These are phyloP conservation scores for Eledona agricola DNA, from an alignment of 2,888 invertebrate species.

Conservation along the genomic window DNA sequence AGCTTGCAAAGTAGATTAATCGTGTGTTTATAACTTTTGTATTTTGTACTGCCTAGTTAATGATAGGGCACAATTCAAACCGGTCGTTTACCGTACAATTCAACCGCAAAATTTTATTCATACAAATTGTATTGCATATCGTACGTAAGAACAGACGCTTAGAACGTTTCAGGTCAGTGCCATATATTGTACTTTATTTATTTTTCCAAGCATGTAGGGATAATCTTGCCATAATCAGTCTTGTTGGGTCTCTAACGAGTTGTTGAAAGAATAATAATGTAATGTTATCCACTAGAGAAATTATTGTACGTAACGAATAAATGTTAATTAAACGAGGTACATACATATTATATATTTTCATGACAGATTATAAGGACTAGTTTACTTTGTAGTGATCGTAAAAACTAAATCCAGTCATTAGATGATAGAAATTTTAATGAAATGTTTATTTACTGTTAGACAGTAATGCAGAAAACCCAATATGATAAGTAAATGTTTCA, in stretches of 20 bases:
- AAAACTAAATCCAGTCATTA: conserved; percentile 36
- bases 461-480: conserved; percentile 28
- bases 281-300: conserved; percentile 42
- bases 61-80: conserved; percentile 34
- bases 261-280: conserved; percentile 41
- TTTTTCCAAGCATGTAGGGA: conserved; percentile 38
- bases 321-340: conserved; percentile 46
- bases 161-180: conserved; percentile 40
- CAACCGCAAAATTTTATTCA: conserved; percentile 21
- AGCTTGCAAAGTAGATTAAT: conserved; percentile 27
- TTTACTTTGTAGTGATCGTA: conserved; percentile 28
- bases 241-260: conserved; percentile 38
- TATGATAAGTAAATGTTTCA: conserved; percentile 31
- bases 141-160: no score
- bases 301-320: conserved; percentile 46
- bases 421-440: conserved; percentile 24
- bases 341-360: conserved; percentile 49
- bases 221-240: conserved; percentile 47
- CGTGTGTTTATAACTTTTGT: conserved; percentile 22
- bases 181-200: conserved; percentile 44
- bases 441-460: conserved; percentile 37
- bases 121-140: conserved; percentile 38
- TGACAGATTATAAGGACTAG: conserved; percentile 40
- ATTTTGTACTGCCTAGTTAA: conserved; percentile 28
- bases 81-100: conserved; percentile 20